phyloP scores from a whole-genome alignment of 1,140 invertebrate genomes.

The Drosophila aff. region DNA sequence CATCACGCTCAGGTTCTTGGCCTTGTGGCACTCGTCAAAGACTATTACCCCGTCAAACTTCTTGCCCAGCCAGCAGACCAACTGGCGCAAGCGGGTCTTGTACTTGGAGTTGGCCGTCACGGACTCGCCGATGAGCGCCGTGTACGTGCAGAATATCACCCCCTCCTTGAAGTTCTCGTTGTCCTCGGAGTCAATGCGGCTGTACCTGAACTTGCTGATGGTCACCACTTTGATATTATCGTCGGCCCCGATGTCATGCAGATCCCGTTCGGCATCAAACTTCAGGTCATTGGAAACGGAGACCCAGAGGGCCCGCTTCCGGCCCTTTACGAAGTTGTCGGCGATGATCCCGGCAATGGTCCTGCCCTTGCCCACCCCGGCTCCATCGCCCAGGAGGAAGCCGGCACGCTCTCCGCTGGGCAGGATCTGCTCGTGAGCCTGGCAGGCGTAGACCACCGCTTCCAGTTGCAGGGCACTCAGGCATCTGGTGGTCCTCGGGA shows the following conservation, averaged over 20 bases:
- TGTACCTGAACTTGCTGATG: constrained; percentile 97
- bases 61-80: constrained; percentile 98
- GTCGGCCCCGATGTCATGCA: constrained; percentile 97
- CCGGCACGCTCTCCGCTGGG: constrained; percentile 96
- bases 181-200: constrained; percentile 95
- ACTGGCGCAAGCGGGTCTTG: constrained; percentile 95
- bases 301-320: constrained; percentile 98
- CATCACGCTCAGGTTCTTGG: constrained; percentile 98
- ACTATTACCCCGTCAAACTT: constrained; percentile 98
- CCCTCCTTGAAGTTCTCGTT: constrained; percentile 97
- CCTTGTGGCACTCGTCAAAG: constrained; percentile 99
- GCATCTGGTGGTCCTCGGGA: constrained; percentile 91
- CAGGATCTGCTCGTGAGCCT: constrained; percentile 96
- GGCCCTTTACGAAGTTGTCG: constrained; percentile 97
- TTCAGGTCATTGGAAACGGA: constrained; percentile 99
- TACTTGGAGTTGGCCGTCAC: constrained; percentile 94
- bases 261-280: constrained; percentile 98
- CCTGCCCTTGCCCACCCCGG: constrained; percentile 99
- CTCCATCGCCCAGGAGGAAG: constrained; percentile 99
- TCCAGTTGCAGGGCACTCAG: constrained; percentile 98
- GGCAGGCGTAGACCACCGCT: constrained; percentile 97
- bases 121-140: constrained; percentile 98
- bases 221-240: constrained; percentile 88
- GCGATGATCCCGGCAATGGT: constrained; percentile 99
- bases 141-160: constrained; percentile 99